These are phyloP conservation scores for Teleopsis dalmanni DNA, from an alignment of 1,140 invertebrate species.

Conservation along the genomic window DNA sequence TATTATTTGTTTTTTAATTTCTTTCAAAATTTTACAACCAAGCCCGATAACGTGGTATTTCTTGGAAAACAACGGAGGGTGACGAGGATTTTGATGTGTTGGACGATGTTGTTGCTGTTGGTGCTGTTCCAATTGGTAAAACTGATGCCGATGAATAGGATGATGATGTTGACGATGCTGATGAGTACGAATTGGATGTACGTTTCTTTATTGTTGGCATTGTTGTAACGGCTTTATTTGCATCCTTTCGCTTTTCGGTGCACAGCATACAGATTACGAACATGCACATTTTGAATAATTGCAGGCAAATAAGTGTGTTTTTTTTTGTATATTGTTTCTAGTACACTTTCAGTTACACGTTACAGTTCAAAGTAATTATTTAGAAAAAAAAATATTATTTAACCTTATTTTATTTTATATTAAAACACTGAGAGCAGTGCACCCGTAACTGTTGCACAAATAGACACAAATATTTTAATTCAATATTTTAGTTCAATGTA, in stretches of 20 bases:
- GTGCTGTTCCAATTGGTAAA: neutral
- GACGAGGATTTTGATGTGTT: neutral
- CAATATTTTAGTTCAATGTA: no score
- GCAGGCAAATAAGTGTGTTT: neutral
- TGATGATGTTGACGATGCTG: constrained; percentile 7
- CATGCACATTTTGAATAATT: constrained; percentile 13
- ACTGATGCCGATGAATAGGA: constrained; percentile 4
- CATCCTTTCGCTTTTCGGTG: constrained; percentile 16
- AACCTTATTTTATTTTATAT: no score
- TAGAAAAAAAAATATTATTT: no score
- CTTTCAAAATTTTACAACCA: constrained; percentile 5
- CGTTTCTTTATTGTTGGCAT: constrained; percentile 12
- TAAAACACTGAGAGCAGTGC: no score
- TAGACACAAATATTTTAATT: no score
- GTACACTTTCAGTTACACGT: no score
- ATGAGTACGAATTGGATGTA: constrained; percentile 10
- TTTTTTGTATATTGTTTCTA: no score
- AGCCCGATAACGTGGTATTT: constrained; percentile 10
- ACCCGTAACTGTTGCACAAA: no score
- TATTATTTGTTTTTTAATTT: neutral
- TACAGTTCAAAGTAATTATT: no score
- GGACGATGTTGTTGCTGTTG: neutral
- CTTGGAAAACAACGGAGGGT: constrained; percentile 10
- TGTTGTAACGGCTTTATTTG: constrained; percentile 10
- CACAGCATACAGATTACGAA: constrained; percentile 16